Percentiles rank a stretch among this genome's conserved stretches.
Conservation (phyloP, 2,113 vertebrate species). For the Nycticorax nycticorax region DNA sequence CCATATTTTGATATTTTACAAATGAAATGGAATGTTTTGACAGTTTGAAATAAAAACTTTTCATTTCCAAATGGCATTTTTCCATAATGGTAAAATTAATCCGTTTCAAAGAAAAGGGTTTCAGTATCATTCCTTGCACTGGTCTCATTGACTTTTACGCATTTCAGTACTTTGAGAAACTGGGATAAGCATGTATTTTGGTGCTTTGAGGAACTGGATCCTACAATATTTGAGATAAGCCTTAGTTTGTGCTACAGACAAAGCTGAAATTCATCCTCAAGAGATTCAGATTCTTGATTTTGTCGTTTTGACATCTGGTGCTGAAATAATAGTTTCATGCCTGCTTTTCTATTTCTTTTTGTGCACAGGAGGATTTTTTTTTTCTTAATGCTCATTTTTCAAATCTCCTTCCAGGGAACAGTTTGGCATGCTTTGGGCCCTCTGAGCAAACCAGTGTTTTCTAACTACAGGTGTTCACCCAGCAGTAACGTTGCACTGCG, state of each 20-base stretch:
- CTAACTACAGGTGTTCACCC: slow-evolving; percentile 54
- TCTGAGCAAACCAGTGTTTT: slow-evolving; percentile 21
- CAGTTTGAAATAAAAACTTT: background rate
- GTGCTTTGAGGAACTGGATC: slow-evolving; percentile 7
- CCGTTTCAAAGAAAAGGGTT: background rate
- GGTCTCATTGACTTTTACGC: background rate
- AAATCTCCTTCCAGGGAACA: slow-evolving; percentile 5
- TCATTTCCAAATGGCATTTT: background rate
- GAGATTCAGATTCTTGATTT: slow-evolving; percentile 36
- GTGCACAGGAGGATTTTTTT: background rate
- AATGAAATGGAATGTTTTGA: background rate
- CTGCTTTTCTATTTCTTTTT: slow-evolving; percentile 17
- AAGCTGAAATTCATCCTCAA: slow-evolving; percentile 22
- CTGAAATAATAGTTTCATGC: slow-evolving; percentile 25
- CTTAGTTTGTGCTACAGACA: background rate
- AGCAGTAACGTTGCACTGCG: background rate
- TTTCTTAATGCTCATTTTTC: background rate
- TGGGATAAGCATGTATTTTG: background rate
- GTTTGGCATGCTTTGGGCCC: background rate
- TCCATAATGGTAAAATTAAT: background rate
- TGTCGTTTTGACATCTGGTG: background rate
- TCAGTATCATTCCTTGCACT: background rate
- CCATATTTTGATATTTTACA: background rate
- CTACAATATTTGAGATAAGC: background rate
- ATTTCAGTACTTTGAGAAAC: background rate